Base-by-base conservation (phyloP, 2,888 invertebrate genomes). In the Gryllus longicercus region DNA sequence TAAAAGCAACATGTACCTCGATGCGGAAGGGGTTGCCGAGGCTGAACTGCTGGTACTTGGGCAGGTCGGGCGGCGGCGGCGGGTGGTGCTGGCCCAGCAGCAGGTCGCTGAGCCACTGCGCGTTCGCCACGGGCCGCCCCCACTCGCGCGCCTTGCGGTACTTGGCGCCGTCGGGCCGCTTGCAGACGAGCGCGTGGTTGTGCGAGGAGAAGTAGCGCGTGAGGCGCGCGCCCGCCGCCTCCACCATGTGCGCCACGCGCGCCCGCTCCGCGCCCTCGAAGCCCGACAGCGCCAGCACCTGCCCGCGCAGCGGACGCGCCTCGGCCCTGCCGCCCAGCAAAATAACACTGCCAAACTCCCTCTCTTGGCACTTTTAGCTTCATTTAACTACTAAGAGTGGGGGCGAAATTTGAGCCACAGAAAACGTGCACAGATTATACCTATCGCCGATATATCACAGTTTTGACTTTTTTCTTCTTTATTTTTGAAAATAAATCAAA, bases 31-130 rank as follows among this genome's bases (percentile, higher is more conserved):
- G 93, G 85, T 95, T 93, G 10, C 92, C 91, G 79, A 93, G 86
- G 84, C 92, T 93, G 86, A 95, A 97, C 85, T 96, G 95, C 85
- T 96, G 96, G 86, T 97, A 98, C 85, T 96, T 95, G 3, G 93
- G 92, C 85, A 92, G 92, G 82, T 95, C 95, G 82, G 92, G 89
- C 87, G 95, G 95, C 50, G 84, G 84, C 75, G 87, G 86, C 78
- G 86, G 86, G 0, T 87, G 85, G 81, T 86, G 85, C 86, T 96
- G 95, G 0, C 98, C 98, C 80, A 97, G 92, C 85, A 97, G 90
- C 79, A 98, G 90, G 86, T 98, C 98, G 63, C 95, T 96, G 83
- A 99, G 88, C 98, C 98, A 98, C 83, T 95, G 93, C 1, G 95
- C 93, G 86, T 97, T 98, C 0, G 99, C 97, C 2, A 96, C 93